Conservation (phyloP, 2,113 vertebrate genomes). For the Thryonomys swinderianus region DNA sequence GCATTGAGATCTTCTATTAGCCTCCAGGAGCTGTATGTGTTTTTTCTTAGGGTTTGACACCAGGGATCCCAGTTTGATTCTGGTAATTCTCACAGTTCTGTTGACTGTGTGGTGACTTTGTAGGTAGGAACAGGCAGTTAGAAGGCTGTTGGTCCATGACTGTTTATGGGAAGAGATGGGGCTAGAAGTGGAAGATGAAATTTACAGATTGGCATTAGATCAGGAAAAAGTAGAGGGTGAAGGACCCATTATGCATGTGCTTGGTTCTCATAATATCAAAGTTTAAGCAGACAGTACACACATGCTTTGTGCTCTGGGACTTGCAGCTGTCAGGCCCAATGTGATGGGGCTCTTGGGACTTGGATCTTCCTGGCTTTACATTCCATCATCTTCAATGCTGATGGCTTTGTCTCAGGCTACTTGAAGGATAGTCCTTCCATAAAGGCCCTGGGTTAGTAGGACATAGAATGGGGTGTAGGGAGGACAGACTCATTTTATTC, state of each 20-base stretch:
- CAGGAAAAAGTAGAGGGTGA: not conserved
- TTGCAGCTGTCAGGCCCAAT: not conserved
- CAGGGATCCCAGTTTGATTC: not conserved
- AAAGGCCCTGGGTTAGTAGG: not conserved
- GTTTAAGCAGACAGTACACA: accelerated
- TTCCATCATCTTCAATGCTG: not conserved
- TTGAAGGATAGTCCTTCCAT: not conserved
- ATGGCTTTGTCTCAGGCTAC: accelerated
- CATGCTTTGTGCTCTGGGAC: not conserved
- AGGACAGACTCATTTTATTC: not conserved
- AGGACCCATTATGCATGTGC: accelerated
- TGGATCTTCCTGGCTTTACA: not conserved
- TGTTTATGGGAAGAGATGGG: not conserved
- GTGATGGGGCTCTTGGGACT: not conserved
- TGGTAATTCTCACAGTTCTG: not conserved
- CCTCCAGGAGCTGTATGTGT: not conserved
- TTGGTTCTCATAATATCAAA: no score
- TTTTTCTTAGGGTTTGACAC: not conserved
- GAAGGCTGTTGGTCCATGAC: not conserved
- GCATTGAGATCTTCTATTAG: not conserved
- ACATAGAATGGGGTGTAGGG: no score
- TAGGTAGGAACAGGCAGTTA: accelerated
- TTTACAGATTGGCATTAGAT: not conserved
- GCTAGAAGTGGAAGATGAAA: not conserved
- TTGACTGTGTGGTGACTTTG: no score